Base-by-base conservation (phyloP, 2,113 vertebrate species). In the Colossoma macropomum region DNA sequence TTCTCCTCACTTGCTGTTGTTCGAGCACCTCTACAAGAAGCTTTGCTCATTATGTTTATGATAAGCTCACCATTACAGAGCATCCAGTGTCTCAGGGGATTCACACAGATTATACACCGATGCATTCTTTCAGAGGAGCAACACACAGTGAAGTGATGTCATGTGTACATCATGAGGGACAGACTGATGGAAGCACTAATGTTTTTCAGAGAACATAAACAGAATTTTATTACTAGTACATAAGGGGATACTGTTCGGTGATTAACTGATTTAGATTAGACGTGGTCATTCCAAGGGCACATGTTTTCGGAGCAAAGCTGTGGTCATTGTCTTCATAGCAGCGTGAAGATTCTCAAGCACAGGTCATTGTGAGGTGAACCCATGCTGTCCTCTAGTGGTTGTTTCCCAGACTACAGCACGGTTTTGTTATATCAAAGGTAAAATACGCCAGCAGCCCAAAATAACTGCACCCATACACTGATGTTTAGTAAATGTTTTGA, bases 321-420 rank as follows among this genome's bases (percentile, higher is more conserved):
- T 13, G 48, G 4, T 17, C 50, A 52, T 9, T 52, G 17, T 19
- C 8, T 23, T 66, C 30, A 15, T 66, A 10, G 0, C 28, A 17
- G 16, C 17, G 8, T 63, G 13, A 66, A 66, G 13, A 28, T 9
- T 19, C 32, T 69, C 21, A 23, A 69, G 23, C 27, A 25, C 38
- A 71, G 38, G 11, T 45, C 10, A 1, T 13, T 45, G 28, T 66
- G 68, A 12, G 11, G 23, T 71, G 34, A 25, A 23, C 68, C 38
- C 10, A 71, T 71, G 34, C 68, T 71, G 68, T 6, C 68, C 68
- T 45, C 68, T 71, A n/a, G 34, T 71, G 68, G 68, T 71, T 71
- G 23, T 19, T 45, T 45, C 3, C 9, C 68, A 25, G 7, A 69
- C 27, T 7, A 21, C 66, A 66, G 13, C 15, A 16, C 17, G 16